phyloP scores from a whole-genome alignment of 2,113 vertebrate genomes.

The Rousettus leschenaultii region DNA sequence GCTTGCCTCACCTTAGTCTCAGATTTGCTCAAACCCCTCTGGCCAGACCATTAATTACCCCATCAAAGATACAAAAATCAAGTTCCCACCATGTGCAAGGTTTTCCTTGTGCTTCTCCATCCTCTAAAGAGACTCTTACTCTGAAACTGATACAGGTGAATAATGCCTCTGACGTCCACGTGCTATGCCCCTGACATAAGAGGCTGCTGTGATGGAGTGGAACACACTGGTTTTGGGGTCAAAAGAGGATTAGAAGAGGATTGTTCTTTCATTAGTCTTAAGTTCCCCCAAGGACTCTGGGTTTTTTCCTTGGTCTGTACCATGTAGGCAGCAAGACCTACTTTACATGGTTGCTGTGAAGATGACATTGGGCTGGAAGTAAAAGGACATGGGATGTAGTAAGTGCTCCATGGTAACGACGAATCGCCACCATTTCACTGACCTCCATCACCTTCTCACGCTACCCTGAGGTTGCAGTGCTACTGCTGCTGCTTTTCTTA shows the following conservation, averaged over 20 bases:
- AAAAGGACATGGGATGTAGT: neutral
- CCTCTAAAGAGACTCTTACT: neutral
- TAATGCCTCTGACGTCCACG: neutral
- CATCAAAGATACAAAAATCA: neutral
- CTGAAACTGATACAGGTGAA: neutral
- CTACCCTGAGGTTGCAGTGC: neutral
- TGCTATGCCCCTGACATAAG: neutral
- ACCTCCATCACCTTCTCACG: neutral
- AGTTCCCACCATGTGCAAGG: neutral
- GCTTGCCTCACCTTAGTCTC: neutral
- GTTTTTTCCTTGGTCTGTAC: neutral
- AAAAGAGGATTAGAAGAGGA: neutral
- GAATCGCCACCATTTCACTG: neutral
- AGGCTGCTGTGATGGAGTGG: neutral
- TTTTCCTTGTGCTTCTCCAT: neutral
- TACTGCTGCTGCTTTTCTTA: neutral
- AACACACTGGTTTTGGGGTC: neutral
- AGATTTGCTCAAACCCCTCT: neutral
- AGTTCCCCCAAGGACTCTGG: neutral
- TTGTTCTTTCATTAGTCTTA: neutral
- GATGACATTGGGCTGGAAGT: neutral
- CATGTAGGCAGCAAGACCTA: neutral
- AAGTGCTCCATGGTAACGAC: neutral
- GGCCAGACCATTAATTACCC: neutral
- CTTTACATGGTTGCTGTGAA: neutral